A percentile compares a stretch with the other conserved stretches of the same genome.
Conservation (phyloP, 2,888 invertebrate genomes). For the Galerucella calmariensis region DNA sequence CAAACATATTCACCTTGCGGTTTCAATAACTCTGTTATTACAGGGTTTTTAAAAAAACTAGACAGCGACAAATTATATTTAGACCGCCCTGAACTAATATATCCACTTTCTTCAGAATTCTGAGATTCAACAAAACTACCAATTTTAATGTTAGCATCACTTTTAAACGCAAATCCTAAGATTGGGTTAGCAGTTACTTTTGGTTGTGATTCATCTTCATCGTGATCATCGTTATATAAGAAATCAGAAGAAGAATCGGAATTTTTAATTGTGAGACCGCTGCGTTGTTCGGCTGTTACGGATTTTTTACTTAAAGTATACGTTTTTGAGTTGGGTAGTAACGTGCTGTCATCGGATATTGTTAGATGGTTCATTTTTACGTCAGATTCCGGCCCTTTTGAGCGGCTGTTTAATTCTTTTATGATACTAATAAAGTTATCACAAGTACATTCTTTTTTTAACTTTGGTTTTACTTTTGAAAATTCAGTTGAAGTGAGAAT, state of each 20-base stretch:
- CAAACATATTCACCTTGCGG: constrained; percentile 33
- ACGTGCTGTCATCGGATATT: neutral
- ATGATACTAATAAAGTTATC: neutral
- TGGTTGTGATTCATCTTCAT: neutral
- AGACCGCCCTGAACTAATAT: constrained; percentile 47
- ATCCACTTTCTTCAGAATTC: constrained; percentile 52
- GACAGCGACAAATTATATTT: constrained; percentile 37
- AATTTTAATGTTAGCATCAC: constrained; percentile 13
- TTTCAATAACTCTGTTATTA: constrained; percentile 49
- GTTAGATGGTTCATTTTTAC: constrained; percentile 3
- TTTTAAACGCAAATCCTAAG: constrained; percentile 30
- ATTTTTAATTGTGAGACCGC: constrained; percentile 32
- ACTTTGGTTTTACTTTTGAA: neutral
- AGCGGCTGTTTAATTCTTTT: neutral
- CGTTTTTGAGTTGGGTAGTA: neutral
- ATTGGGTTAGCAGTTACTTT: constrained; percentile 20
- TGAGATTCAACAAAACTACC: constrained; percentile 18
- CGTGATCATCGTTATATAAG: constrained; percentile 23
- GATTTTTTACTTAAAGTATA: constrained; percentile 1
- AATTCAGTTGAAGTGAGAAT: neutral
- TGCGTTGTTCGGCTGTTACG: constrained; percentile 27
- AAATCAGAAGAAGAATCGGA: constrained; percentile 31
- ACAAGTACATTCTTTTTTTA: neutral
- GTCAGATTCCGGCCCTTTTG: neutral
- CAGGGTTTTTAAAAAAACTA: constrained; percentile 51